phyloP scores from a whole-genome alignment of 2,113 vertebrate species.

The Limnothrissa miodon region DNA sequence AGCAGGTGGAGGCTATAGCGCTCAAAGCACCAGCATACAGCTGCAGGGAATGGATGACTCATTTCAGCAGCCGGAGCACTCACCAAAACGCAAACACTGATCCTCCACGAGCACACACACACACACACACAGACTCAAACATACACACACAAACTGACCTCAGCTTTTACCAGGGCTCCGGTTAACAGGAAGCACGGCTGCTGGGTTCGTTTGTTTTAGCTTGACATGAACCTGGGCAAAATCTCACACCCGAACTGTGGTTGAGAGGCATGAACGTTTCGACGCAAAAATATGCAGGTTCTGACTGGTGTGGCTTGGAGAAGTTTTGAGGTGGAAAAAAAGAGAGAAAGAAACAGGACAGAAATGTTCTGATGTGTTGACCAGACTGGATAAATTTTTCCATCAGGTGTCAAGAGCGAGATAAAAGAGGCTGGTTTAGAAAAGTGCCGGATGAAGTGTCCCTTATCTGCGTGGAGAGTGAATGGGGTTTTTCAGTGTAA shows the following conservation, averaged over 20 bases:
- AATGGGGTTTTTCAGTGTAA: conserved; percentile 1
- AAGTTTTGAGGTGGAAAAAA: not conserved
- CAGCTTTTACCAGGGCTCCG: not conserved
- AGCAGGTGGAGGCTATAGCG: not conserved
- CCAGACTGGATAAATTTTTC: conserved; percentile 15
- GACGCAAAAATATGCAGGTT: not conserved
- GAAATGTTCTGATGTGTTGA: conserved; percentile 6
- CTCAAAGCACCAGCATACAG: not conserved
- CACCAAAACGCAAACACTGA: conserved; percentile 1
- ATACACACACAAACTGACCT: not conserved
- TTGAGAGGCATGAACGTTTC: not conserved
- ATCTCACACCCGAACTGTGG: not conserved
- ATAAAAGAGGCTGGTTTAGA: not conserved
- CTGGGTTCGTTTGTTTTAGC: not conserved
- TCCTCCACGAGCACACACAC: not conserved
- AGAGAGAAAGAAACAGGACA: not conserved
- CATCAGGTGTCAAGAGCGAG: conserved; percentile 1
- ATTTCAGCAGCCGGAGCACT: not conserved
- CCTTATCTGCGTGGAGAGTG: conserved; percentile 1
- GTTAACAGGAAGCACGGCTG: not conserved
- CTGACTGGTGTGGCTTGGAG: not conserved
- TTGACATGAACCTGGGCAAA: not conserved
- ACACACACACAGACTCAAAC: not conserved
- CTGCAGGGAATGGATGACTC: conserved; percentile 6
- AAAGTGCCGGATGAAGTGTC: not conserved